phyloP scores from a whole-genome alignment of 2,113 vertebrate species.

The Pyrgilauda ruficollis region DNA sequence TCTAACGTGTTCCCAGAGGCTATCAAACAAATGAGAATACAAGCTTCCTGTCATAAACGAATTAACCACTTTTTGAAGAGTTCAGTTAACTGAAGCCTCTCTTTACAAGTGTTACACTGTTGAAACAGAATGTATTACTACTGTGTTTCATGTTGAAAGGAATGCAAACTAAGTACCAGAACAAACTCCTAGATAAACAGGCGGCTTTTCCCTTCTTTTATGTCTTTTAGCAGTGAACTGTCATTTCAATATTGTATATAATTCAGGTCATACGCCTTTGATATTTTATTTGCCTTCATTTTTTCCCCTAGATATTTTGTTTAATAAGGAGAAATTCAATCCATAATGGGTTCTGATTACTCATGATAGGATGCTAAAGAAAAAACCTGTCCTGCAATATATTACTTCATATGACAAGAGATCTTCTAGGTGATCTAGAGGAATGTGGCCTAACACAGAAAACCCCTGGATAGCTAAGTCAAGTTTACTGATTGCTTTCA shows the following conservation, averaged over 20 bases:
- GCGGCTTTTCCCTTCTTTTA: fast-evolving
- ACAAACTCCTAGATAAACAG: neutral
- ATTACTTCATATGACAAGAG: neutral
- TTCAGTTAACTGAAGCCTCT: neutral
- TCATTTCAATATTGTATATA: neutral
- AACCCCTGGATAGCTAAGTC: neutral
- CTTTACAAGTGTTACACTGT: neutral
- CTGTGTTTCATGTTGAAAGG: neutral
- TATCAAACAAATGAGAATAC: neutral
- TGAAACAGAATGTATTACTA: neutral
- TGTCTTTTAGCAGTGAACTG: neutral
- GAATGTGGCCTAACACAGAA: neutral
- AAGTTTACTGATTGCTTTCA: neutral
- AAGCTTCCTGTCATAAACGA: neutral
- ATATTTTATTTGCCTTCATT: neutral
- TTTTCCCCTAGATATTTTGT: neutral
- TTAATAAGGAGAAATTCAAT: neutral
- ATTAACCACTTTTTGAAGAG: neutral
- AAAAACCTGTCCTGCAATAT: neutral
- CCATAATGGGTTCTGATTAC: neutral
- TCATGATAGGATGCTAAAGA: neutral
- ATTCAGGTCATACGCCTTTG: neutral
- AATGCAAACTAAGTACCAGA: neutral
- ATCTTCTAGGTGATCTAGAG: neutral
- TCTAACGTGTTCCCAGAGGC: neutral